Evolutionary conservation across 2,888 invertebrate genomes (phyloP), one percentile per base, ranked within the genome.

Genomic region (Chymomyza caudatula): DNA sequence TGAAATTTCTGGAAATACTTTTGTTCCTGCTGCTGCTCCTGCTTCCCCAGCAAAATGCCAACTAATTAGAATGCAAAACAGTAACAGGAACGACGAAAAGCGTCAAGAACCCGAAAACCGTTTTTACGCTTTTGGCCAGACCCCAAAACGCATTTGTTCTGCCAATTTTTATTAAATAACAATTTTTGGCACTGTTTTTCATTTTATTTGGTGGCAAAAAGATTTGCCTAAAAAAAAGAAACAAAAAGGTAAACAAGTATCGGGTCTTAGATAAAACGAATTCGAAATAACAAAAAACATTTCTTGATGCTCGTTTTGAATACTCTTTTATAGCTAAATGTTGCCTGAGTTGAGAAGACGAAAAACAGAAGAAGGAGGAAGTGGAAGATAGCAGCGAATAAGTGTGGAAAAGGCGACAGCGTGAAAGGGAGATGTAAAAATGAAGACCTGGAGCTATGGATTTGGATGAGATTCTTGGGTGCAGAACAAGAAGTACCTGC

Each of bases 51-150:
- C 47, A 47, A 15, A 63, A 56, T 62, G 43, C 22, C 61, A 61
- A 63, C 68, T 74, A 80, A 86, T 86, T 80, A 81, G 67, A 57
- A 84, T 84, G 73, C 81, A 70, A 69, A 74, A 51, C 69, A 75
- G 69, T 61, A 20, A 17, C 19, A 19, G 13, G 17, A 11, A 37
- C 29, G 29, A 11, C 11, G 47, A 3, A 3, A 17, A 47, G 11
- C 19, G 13, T 19, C 11, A 0, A 20, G 51, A 1, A 20, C 23
- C 13, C 20, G 2, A 22, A 49, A 22, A 23, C 51, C n/a, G 20
- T 44, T 53, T 52, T 56, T 6, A 43, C 1, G 29, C 17, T 60
- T 8, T 56, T 64, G 19, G n/a, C 19, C 47, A 15, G 58, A 64
- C 60, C 71, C 63, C 57, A 57, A 56, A 53, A 58, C 62, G 61